Evolutionary conservation across 2,113 vertebrate genomes (phyloP).

Genomic region (Tenrec ecaudatus): DNA sequence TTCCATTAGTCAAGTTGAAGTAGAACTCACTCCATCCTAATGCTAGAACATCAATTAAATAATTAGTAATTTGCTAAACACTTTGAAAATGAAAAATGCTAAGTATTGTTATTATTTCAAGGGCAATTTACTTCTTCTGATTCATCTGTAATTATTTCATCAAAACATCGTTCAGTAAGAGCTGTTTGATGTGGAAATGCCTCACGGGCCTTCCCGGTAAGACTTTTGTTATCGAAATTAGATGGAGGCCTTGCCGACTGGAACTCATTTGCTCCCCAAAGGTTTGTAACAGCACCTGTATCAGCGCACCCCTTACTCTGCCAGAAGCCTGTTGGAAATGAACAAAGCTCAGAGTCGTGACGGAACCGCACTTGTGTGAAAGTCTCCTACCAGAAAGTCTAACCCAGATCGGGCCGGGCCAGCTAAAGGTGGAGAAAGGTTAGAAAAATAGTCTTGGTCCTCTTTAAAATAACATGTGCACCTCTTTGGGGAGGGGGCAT

Average conservation of each 20-base stretch:
- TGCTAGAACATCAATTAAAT: slow-evolving; percentile 68
- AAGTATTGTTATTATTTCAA: slow-evolving; percentile 80
- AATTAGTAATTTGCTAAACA: slow-evolving; percentile 76
- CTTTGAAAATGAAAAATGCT: slow-evolving; percentile 73
- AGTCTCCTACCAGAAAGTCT: background rate
- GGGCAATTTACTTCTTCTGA: slow-evolving; percentile 78
- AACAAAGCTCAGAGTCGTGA: background rate
- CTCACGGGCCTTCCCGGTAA: slow-evolving; percentile 50
- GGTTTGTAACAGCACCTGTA: background rate
- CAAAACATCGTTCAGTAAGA: slow-evolving; percentile 69
- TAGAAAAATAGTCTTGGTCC: background rate
- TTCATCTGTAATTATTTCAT: slow-evolving; percentile 79
- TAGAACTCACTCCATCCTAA: slow-evolving; percentile 36
- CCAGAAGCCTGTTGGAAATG: background rate
- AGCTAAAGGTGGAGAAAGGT: background rate
- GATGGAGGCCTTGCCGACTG: slow-evolving; percentile 40
- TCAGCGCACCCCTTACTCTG: background rate
- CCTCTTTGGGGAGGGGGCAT: background rate
- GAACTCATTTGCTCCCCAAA: slow-evolving; percentile 6
- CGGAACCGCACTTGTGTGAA: background rate
- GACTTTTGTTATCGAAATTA: slow-evolving; percentile 63
- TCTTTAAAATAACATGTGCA: background rate
- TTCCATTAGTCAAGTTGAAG: background rate
- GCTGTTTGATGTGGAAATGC: slow-evolving; percentile 64
- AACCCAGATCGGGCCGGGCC: background rate